These are phyloP conservation scores for Cyclophora albipunctata DNA, from an alignment of 2,888 invertebrate genomes.

Conservation along the genomic window DNA sequence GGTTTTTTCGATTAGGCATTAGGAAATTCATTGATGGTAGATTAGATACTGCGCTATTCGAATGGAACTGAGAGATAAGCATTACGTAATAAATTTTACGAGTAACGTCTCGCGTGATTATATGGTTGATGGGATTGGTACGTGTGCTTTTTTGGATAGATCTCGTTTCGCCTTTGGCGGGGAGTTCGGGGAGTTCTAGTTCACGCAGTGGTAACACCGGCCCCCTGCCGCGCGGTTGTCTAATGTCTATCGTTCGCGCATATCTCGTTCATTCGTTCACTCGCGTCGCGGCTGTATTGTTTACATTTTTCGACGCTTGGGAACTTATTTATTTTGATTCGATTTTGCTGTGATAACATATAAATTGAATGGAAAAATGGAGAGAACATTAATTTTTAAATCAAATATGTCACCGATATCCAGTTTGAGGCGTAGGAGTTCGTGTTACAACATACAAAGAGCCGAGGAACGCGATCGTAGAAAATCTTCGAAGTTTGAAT, in stretches of 20 bases:
- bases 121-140: constrained; percentile 34
- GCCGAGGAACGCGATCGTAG: constrained; percentile 71
- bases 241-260: constrained; percentile 41
- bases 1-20: too few species aligned
- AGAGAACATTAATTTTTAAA: constrained; percentile 67
- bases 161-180: constrained; percentile 37
- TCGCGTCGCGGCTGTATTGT: constrained; percentile 50
- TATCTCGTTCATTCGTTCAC: constrained; percentile 23
- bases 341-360: constrained; percentile 24
- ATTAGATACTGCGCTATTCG: constrained; percentile 4
- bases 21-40: too few species aligned
- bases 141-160: constrained; percentile 18
- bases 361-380: constrained; percentile 66
- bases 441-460: constrained; percentile 72
- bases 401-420: constrained; percentile 69
- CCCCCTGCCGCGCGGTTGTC: constrained; percentile 52
- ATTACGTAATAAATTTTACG: constrained; percentile 30
- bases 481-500: constrained; percentile 70
- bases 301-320: constrained; percentile 63
- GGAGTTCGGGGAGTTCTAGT: constrained; percentile 36
- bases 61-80: constrained; percentile 26
- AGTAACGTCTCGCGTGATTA: constrained; percentile 30
- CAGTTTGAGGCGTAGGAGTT: constrained; percentile 69
- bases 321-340: constrained; percentile 31
- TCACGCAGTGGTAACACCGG: constrained; percentile 68